Conservation (phyloP, 23 tunicate genomes). For the Phallusia fumigata region DNA sequence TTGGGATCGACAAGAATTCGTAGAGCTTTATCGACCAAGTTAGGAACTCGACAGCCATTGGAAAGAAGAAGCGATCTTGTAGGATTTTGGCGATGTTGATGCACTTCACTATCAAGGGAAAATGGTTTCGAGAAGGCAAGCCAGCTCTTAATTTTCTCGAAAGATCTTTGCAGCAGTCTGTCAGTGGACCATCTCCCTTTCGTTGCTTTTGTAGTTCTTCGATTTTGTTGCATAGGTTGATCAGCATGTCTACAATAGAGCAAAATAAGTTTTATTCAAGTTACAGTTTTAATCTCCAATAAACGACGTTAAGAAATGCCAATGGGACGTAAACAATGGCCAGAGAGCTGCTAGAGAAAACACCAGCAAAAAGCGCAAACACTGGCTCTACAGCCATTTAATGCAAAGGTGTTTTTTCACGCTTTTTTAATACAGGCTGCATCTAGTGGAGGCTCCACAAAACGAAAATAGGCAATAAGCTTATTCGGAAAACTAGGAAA, state of each 20-base stretch:
- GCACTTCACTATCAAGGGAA: neutral
- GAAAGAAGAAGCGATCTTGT: neutral
- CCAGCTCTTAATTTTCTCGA: neutral
- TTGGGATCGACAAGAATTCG: neutral
- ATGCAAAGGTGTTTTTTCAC: too few relatives aligned
- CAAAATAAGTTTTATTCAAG: neutral
- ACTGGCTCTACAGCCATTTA: too few relatives aligned
- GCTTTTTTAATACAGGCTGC: too few relatives aligned
- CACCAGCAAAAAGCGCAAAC: too few relatives aligned
- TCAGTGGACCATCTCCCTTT: neutral
- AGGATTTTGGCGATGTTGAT: neutral
- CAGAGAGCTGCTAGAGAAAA: too few relatives aligned
- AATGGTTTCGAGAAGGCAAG: neutral
- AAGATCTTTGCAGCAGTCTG: neutral
- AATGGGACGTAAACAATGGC: too few relatives aligned
- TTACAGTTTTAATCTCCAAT: too few relatives aligned
- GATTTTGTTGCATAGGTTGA: neutral
- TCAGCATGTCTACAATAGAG: neutral
- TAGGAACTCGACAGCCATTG: neutral
- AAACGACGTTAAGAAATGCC: too few relatives aligned
- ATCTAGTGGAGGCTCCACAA: too few relatives aligned
- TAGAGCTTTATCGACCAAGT: neutral
- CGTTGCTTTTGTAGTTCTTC: neutral
- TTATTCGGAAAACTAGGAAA: too few relatives aligned
- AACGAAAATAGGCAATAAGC: too few relatives aligned